Evolutionary conservation across 2,113 vertebrate genomes (phyloP).

Genomic region (Sylvicapra grimmia): DNA sequence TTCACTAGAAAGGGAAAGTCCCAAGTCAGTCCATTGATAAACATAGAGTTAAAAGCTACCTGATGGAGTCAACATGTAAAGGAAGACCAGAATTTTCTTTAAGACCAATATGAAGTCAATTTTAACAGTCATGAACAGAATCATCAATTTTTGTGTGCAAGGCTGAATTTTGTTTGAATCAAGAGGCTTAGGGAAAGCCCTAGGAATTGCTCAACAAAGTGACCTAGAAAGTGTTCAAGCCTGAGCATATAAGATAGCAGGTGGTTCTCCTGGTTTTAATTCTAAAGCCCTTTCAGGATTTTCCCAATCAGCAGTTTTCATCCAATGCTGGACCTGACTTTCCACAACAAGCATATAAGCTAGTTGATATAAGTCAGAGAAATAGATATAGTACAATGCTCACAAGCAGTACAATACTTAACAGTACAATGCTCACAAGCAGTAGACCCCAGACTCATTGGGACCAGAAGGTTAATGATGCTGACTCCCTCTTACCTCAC

Average conservation of each 20-base stretch:
- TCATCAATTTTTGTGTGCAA: background rate
- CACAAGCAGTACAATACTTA: background rate
- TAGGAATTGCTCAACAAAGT: background rate
- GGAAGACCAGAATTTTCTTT: background rate
- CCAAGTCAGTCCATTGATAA: background rate
- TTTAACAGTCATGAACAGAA: background rate
- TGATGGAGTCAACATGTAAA: background rate
- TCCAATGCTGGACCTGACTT: background rate
- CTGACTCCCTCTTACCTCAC: background rate
- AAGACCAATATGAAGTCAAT: background rate
- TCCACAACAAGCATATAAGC: background rate
- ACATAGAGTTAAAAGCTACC: background rate
- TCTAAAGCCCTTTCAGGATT: background rate
- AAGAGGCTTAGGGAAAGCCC: background rate
- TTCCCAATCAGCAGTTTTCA: background rate
- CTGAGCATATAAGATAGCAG: background rate
- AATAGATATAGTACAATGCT: background rate
- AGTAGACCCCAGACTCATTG: background rate
- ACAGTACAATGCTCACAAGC: background rate
- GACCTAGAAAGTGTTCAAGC: background rate
- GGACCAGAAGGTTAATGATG: background rate
- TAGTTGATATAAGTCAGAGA: background rate
- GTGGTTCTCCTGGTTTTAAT: background rate
- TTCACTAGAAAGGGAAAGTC: background rate
- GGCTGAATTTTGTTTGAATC: background rate